Base-by-base conservation (phyloP, 2,888 invertebrate species). In the Cactoblastis cactorum region DNA sequence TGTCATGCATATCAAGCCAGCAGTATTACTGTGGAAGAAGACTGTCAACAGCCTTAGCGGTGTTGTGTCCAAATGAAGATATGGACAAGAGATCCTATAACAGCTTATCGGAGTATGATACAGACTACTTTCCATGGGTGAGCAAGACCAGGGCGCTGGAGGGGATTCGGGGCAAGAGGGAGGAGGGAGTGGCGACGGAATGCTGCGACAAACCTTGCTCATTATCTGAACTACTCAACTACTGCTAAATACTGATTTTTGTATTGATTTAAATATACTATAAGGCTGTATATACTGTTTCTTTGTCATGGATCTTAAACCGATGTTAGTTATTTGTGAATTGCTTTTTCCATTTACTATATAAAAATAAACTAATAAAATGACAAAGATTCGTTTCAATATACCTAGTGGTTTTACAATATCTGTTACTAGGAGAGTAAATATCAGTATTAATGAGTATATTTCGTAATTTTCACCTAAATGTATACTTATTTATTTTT, bases 161-260 rank as follows among this genome's bases (percentile, higher is more conserved):
- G 3, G 38, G 38, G 9, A 5, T 37, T 17, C 22, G 47, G 1
- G 37, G 47, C 2, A 48, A 48, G 28, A 35, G 46, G 9, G 35
- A 47, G 15, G 28, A 28, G 1, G 47, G 47, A n/a, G 37, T 48
- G 22, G 47, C 47, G 15, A 14, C 47, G 9, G 47, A 48, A 24
- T 48, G 47, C 35, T 48, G 47, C 18, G 47, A 48, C 28, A 48
- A 48, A 11, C 37, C 47, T 1, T 48, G 47, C n/a, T n/a, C 35
- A 11, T 11, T 48, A 2, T n/a, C 37, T 2, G 47, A 48, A 22
- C 18, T 48, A 24, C 12, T 48, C 24, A 19, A 24, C 24, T 48
- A 48, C 15, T 48, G 47, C 37, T 48, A 38, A 18, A 46, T 41
- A 22, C 1, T 22, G 17, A 12, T 34, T 34, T 12, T 12, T 12